Evolutionary conservation across 1,140 invertebrate species (phyloP), one percentile per base, ranked within the genome.

Genomic region (Melanaphis sacchari): DNA sequence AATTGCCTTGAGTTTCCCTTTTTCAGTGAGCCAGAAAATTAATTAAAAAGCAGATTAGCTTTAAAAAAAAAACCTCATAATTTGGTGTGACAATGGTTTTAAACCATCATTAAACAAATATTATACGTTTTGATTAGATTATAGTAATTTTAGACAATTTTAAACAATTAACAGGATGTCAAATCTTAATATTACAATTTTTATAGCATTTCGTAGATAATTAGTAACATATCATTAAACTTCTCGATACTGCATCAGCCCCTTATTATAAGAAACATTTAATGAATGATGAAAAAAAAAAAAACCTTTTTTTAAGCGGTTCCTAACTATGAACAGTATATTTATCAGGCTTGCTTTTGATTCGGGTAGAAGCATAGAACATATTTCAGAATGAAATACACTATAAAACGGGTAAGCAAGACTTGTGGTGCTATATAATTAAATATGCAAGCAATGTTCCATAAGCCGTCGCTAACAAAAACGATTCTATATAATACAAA

Each of bases 21-120:
- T 85, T 38, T 2, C 46, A 85, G 11, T 7, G 46, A 85, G 46
- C 91, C 81, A 82, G 81, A 93, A 93, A 93, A 93, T 85, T 82
- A 92, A 92, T 38, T 84, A n/a, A 92, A 76, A 91, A 92, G 22
- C 24, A 49, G 66, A 92, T 92, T 92, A 82, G 22, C 3, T 8
- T 22, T 26, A 90, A 91, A n/a, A 91, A 76, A 90, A 91, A 76
- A 43, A 81, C 21, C 26, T 46, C 26, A 66, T 91, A 46, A 91
- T 76, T 81, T 91, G 36, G 26, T 91, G 15, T n/a, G 31, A 76
- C 40, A 54, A 40, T 90, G 41, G 66, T 90, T 90, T 82, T 38
- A 38, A 54, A 59, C 38, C n/a, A 90, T 90, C 36, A 38, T 66
- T 90, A 40, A 18, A 90, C 82, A 38, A 82, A 82, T 66, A 66